Percentiles rank a stretch among this genome's conserved stretches.
These are phyloP conservation scores for Brachyalestes nurse DNA, from an alignment of 2,797 vertebrate species.

Conservation along the genomic window DNA sequence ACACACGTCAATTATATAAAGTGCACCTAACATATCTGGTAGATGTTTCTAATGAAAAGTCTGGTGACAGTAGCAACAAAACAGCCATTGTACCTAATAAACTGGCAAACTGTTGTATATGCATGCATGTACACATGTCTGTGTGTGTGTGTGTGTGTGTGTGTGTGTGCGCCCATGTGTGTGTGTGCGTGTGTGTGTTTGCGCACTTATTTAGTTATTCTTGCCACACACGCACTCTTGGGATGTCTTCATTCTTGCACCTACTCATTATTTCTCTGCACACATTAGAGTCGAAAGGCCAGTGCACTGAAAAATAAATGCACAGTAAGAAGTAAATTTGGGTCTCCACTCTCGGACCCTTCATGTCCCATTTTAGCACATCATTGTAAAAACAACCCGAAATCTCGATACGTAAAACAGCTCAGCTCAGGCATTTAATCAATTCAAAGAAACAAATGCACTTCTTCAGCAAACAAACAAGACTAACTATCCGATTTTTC, in stretches of 20 bases:
- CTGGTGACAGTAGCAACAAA: too few relatives aligned
- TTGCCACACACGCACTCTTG: slow-evolving; percentile 31
- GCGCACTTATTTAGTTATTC: too few relatives aligned
- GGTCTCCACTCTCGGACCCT: background rate
- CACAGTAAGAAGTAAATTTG: background rate
- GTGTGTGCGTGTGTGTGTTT: background rate
- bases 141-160: background rate
- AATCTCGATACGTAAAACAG: background rate
- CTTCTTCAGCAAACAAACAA: background rate
- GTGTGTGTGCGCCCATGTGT: background rate
- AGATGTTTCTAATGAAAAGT: too few relatives aligned
- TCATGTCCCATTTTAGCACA: background rate
- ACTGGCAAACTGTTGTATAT: too few relatives aligned
- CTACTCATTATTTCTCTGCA: slow-evolving; percentile 60
- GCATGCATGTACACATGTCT: too few relatives aligned
- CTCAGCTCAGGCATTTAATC: background rate
- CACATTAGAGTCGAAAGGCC: slow-evolving; percentile 37
- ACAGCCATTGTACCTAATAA: too few relatives aligned
- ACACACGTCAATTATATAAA: too few relatives aligned
- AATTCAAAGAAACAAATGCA: background rate
- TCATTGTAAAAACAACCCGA: background rate
- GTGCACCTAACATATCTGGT: too few relatives aligned
- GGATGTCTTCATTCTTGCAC: slow-evolving; percentile 48
- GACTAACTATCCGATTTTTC: background rate
- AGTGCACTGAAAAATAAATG: background rate